Base-by-base conservation (phyloP, 1,140 invertebrate species). In the Drosophila jambulina region DNA sequence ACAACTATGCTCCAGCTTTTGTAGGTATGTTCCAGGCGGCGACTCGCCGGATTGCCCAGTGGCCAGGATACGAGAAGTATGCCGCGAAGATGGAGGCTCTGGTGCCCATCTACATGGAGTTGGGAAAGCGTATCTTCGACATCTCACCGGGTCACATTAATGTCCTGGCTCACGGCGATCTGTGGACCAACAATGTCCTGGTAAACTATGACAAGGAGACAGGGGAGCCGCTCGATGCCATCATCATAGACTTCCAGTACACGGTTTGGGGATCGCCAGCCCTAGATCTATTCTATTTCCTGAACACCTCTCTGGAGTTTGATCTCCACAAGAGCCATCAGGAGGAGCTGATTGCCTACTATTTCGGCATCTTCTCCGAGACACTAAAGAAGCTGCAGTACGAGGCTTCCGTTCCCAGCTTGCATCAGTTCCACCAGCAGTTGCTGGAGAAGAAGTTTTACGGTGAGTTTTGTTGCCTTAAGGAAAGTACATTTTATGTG, bases 141-240 rank as follows among this genome's bases (percentile, higher is more conserved):
- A 48, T 79, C 2, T 59, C 93, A 6, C 75, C 92, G 0, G 92
- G 94, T 15, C 93, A 94, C 42, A 94, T 95, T 46, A 94, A 94
- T 75, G 95, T 95, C 2, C 91, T 96, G 43, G 94, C 94, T 59
- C 95, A 96, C 45, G 95, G 95, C 12, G 95, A 96, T 90, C 93
- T 94, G 15, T 96, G 95, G 95, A 92, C 94, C 0, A 96, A 95
- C 70, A 96, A 96, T 80, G 94, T 96, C 78, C 81, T 96, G 45
- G 95, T 96, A 75, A 93, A 93, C 45, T 95, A 96, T 75, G 91
- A 94, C 57, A 70, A 93, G 4, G 51, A 45, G 2, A 81, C 78
- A 0, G 92, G 91, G 1, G 93, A 94, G 75, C 92, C 94, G 0
- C 74, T 93, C 23, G 93, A 94, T 58, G 93, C 94, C 2, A 94